These are phyloP conservation scores for Salticus scenicus DNA, from an alignment of 2,888 invertebrate species.

Conservation along the genomic window DNA sequence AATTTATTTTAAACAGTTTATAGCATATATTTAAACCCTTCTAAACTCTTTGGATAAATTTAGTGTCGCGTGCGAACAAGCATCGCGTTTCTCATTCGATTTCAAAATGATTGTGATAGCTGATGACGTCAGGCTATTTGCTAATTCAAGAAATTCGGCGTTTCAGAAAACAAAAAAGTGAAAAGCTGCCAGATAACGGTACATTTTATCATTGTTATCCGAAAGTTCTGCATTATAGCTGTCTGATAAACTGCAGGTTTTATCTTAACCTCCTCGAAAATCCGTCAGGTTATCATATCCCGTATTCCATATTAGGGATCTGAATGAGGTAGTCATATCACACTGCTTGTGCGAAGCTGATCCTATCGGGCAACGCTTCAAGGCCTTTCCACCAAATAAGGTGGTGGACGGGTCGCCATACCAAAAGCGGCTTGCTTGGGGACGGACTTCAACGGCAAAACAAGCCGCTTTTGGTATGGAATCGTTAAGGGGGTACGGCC, in stretches of 20 bases:
- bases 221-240: slow-evolving; percentile 2
- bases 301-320: slow-evolving; percentile 46
- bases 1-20: too few species aligned
- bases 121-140: background rate
- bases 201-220: slow-evolving; percentile 18
- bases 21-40: too few species aligned
- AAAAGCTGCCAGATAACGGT: background rate
- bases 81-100: background rate
- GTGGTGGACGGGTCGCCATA: background rate
- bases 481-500: slow-evolving; percentile 40
- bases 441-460: background rate
- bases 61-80: slow-evolving; percentile 1
- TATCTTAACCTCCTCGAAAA: slow-evolving; percentile 20
- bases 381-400: background rate
- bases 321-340: slow-evolving; percentile 16
- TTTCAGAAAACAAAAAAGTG: background rate
- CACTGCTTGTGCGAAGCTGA: slow-evolving; percentile 9
- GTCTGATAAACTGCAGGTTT: slow-evolving; percentile 16
- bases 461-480: slow-evolving; percentile 56
- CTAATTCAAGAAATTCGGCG: background rate
- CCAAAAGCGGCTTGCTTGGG: slow-evolving; percentile 16
- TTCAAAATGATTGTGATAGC: background rate
- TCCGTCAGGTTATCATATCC: slow-evolving; percentile 19
- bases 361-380: slow-evolving; percentile 45
- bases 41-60: too few species aligned